Evolutionary conservation across 2,113 vertebrate genomes (phyloP).

Genomic region (Choloepus hoffmanni): DNA sequence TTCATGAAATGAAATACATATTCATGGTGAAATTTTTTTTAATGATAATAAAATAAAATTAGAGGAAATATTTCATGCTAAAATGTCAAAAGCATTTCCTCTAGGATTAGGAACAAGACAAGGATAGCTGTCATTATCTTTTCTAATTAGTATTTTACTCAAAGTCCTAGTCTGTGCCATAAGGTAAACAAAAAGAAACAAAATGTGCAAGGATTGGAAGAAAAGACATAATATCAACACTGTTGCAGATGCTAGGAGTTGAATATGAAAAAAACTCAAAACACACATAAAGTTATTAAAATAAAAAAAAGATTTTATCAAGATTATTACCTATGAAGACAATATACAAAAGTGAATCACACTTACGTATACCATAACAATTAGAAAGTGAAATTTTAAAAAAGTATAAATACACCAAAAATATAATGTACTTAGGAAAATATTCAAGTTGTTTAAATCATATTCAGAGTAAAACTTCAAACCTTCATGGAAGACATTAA

Average conservation of each 20-base stretch:
- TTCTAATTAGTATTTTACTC: not conserved
- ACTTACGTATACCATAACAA: not conserved
- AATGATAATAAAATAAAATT: not conserved
- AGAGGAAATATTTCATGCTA: not conserved
- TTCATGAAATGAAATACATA: slow-evolving; percentile 1
- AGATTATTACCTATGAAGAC: not conserved
- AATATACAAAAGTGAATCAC: not conserved
- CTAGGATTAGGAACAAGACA: not conserved
- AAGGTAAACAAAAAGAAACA: not conserved
- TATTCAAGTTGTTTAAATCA: not conserved
- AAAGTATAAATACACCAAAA: not conserved
- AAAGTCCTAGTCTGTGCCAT: not conserved
- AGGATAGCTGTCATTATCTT: not conserved
- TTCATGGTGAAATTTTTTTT: not conserved
- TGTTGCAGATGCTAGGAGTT: not conserved
- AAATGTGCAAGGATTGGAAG: not conserved
- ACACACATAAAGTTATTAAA: not conserved
- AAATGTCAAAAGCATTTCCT: not conserved
- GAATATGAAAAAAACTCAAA: not conserved
- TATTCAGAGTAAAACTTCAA: not conserved
- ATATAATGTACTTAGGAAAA: not conserved
- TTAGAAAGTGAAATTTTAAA: not conserved
- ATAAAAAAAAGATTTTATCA: not conserved
- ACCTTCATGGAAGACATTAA: not conserved
- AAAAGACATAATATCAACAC: not conserved